Percentiles rank a stretch among this genome's conserved stretches.
phyloP scores from a whole-genome alignment of 1,140 invertebrate genomes.

The Epicauta chinensis region DNA sequence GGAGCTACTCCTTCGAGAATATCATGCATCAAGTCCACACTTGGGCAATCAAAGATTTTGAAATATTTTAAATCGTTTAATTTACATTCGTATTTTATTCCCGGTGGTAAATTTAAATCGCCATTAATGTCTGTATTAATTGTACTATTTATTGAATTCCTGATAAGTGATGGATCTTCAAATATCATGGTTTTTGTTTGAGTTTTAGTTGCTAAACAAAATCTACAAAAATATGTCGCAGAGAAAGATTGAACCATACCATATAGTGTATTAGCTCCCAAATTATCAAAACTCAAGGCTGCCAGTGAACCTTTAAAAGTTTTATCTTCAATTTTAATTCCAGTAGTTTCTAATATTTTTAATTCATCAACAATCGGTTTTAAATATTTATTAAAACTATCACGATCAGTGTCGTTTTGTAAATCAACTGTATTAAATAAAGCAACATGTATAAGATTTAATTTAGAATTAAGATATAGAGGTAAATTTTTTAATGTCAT shows the following conservation, averaged over 20 bases:
- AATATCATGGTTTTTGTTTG: too few species aligned
- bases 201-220: constrained; percentile 14
- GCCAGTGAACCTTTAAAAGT: constrained; percentile 2
- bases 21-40: constrained; percentile 18
- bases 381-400: background rate
- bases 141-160: background rate
- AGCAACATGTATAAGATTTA: constrained; percentile 7
- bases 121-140: background rate
- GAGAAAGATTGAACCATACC: constrained; percentile 16
- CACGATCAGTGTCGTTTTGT: background rate
- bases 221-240: constrained; percentile 11
- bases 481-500: constrained; percentile 14
- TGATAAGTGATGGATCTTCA: constrained; percentile 4
- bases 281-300: constrained; percentile 11
- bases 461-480: background rate
- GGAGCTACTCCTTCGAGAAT: constrained; percentile 4
- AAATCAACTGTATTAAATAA: constrained; percentile 11
- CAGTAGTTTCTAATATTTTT: constrained; percentile 12
- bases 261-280: constrained; percentile 9
- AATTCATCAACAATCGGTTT: constrained; percentile 8
- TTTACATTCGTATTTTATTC: background rate
- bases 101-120: background rate
- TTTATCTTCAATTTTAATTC: background rate
- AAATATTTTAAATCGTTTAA: constrained; percentile 12
- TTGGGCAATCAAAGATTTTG: constrained; percentile 4